Evolutionary conservation across 2,113 vertebrate genomes (phyloP).

Genomic region (Marcusenius ussheri): DNA sequence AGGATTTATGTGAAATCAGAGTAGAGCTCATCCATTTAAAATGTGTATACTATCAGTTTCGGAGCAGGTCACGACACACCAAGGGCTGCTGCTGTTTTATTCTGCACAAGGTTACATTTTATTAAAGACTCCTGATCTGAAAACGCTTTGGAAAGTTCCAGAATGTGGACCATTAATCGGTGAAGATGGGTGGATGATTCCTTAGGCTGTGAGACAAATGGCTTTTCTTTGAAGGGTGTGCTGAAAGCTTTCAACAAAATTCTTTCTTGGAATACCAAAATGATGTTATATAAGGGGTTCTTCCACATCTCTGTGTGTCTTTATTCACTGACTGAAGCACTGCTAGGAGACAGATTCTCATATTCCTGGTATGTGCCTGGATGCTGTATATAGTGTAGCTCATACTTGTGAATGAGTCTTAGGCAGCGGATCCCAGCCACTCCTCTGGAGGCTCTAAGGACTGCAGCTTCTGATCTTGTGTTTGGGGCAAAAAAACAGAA

Average conservation of each 20-base stretch:
- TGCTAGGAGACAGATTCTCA: background rate
- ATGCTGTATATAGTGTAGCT: slow-evolving; percentile 6
- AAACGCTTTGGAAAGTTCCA: background rate
- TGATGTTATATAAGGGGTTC: background rate
- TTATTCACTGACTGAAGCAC: background rate
- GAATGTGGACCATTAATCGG: background rate
- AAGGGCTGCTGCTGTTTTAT: background rate
- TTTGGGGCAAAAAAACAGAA: background rate
- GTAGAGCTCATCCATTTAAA: background rate
- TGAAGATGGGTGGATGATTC: background rate
- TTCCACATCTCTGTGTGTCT: background rate
- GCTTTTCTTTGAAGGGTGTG: background rate
- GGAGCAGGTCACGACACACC: background rate
- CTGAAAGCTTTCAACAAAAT: slow-evolving; percentile 2
- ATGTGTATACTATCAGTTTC: background rate
- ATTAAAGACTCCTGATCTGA: background rate
- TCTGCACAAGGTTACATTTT: background rate
- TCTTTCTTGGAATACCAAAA: slow-evolving; percentile 9
- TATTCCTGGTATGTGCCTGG: slow-evolving; percentile 8
- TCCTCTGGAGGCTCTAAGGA: background rate
- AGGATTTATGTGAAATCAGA: background rate
- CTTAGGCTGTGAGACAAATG: background rate
- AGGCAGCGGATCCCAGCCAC: background rate
- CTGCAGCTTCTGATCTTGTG: background rate
- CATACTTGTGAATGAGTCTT: background rate